These are phyloP conservation scores for Tipula helvola DNA, from an alignment of 2,888 invertebrate species.

Conservation along the genomic window DNA sequence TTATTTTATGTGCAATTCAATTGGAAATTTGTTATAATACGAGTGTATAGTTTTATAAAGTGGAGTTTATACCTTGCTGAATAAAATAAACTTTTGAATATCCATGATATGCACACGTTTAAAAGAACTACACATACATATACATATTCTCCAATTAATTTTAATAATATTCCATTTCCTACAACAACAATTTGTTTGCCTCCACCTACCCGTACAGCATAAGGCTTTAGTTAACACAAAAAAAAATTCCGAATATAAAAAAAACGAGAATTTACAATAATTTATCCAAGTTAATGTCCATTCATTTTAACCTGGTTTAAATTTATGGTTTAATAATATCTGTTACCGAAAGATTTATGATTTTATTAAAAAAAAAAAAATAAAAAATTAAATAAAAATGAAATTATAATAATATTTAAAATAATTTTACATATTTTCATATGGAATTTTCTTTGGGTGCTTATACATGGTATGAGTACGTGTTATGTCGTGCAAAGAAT, in stretches of 20 bases:
- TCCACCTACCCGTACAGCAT: background rate
- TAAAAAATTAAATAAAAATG: background rate
- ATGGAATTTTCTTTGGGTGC: background rate
- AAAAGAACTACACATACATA: background rate
- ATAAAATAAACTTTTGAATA: background rate
- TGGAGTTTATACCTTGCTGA: background rate
- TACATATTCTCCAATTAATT: background rate
- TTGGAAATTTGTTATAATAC: background rate
- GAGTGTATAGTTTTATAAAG: background rate
- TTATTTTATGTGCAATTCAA: background rate
- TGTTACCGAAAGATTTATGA: background rate
- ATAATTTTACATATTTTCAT: background rate
- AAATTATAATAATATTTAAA: background rate
- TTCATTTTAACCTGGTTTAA: slow-evolving; percentile 4
- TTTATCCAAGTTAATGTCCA: background rate
- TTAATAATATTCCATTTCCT: background rate
- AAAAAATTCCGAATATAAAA: background rate
- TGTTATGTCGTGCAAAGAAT: background rate
- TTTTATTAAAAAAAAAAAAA: background rate
- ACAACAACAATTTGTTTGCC: background rate
- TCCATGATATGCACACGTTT: background rate
- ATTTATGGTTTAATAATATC: slow-evolving; percentile 4
- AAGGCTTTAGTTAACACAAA: background rate
- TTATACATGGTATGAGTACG: background rate
- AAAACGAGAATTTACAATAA: background rate